Base-by-base conservation (phyloP, 2,888 invertebrate species). In the Drosophila anomelani region DNA sequence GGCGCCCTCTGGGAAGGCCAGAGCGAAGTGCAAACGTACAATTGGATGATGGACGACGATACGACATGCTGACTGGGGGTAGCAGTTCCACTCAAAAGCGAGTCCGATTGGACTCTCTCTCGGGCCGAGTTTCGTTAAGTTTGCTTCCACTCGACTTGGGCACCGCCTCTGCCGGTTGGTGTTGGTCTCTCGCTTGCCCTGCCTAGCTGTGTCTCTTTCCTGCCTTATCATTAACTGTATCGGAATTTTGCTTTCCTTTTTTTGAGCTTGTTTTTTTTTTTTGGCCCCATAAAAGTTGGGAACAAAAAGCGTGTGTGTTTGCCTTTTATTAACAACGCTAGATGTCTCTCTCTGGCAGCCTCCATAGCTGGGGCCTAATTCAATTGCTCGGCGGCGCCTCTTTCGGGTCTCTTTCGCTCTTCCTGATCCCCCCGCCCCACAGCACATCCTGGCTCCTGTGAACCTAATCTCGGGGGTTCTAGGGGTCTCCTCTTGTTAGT, bases 21-120 rank as follows among this genome's bases (percentile, higher is more conserved):
- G 54, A 71, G 58, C 63, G 57, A 63, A 71, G 88, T 81, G 90
- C 90, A 90, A 90, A 90, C 86, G 90, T 85, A 84, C 91, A 91
- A 91, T 91, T 91, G 91, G 91, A 91, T 91, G 91, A 91, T 90
- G 89, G 87, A 85, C 84, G 87, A 85, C 84, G 86, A 81, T 85
- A 70, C 77, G 77, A 54, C 34, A 55, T 34, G 60, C 53, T 79
- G 77, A 29, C 84, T 47, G 56, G 57, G 85, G 82, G 8, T 15
- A 23, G 32, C 53, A 69, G 44, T 69, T 62, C 29, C 66, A 66
- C 54, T 69, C 46, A 54, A 41, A 7, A 2, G 41, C 41, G 39
- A 55, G 66, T 66, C 68, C 64, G 71, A 71, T 73, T 38, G 36
- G 53, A 69, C 49, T 73, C 49, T 49, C 58, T 59, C 78, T 46